phyloP scores from a whole-genome alignment of 2,888 invertebrate species.

The Drosophila recens region DNA sequence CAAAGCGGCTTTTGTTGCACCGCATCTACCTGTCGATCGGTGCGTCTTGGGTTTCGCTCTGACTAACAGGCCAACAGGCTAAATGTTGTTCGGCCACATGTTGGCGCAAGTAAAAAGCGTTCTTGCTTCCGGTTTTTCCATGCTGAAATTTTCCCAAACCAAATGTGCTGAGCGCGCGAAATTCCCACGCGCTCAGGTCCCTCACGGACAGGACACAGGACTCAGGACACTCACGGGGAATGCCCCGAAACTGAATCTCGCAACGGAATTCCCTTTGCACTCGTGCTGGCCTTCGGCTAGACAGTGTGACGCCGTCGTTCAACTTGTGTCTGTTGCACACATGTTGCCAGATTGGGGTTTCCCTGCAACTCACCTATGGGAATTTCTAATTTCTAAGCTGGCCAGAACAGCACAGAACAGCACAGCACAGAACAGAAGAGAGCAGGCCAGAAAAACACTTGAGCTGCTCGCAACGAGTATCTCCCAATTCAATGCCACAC shows the following conservation, averaged over 20 bases:
- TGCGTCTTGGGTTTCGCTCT: neutral
- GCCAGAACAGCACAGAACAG: slow-evolving; percentile 24
- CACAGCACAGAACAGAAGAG: slow-evolving; percentile 23
- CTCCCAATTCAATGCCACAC: slow-evolving; percentile 18
- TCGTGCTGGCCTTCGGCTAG: slow-evolving; percentile 39
- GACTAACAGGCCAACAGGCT: neutral
- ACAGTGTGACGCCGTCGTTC: slow-evolving; percentile 43
- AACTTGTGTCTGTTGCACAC: slow-evolving; percentile 72
- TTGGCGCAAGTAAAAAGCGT: slow-evolving; percentile 68
- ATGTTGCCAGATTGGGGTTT: slow-evolving; percentile 73
- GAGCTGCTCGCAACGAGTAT: slow-evolving; percentile 21
- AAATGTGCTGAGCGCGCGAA: slow-evolving; percentile 60
- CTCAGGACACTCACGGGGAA: slow-evolving; percentile 40
- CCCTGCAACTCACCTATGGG: slow-evolving; percentile 66
- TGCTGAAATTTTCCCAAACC: slow-evolving; percentile 69
- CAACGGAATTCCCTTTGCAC: slow-evolving; percentile 72
- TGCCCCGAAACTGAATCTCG: slow-evolving; percentile 72
- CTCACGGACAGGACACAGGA: neutral
- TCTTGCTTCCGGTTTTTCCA: slow-evolving; percentile 75
- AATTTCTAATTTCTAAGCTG: slow-evolving; percentile 65
- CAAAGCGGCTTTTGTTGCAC: slow-evolving; percentile 48
- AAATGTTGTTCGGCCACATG: slow-evolving; percentile 67
- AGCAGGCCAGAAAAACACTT: slow-evolving; percentile 27
- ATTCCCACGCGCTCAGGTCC: slow-evolving; percentile 75
- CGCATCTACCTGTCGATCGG: slow-evolving; percentile 53